A percentile compares a stretch with the other conserved stretches of the same genome.
phyloP scores from a whole-genome alignment of 1,140 invertebrate species.

The Hermetia illucens region DNA sequence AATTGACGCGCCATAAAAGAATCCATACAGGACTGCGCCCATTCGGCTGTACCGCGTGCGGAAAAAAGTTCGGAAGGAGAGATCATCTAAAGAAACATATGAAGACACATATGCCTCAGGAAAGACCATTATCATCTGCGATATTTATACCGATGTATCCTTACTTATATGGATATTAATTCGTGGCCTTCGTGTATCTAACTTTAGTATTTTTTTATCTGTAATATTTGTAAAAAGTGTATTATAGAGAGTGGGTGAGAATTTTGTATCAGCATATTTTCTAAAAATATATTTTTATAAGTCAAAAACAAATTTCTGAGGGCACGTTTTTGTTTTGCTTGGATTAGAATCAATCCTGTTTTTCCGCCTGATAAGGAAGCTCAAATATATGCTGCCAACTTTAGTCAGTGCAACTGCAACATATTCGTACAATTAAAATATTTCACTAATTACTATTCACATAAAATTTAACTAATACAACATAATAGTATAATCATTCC shows the following conservation, averaged over 20 bases:
- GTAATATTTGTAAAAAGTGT: not conserved
- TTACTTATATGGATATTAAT: constrained; percentile 26
- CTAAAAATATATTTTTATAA: not conserved
- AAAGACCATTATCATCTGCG: constrained; percentile 21
- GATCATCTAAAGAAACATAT: constrained; percentile 77
- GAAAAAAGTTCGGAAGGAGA: constrained; percentile 77
- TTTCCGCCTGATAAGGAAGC: too few species aligned
- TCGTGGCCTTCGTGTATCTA: not conserved
- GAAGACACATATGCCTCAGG: constrained; percentile 30
- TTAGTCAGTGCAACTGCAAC: too few species aligned
- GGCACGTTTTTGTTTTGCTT: not conserved
- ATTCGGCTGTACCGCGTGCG: constrained; percentile 62
- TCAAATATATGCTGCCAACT: too few species aligned
- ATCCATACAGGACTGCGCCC: constrained; percentile 78
- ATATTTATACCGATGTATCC: constrained; percentile 29
- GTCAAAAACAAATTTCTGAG: not conserved
- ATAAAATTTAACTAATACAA: constrained; percentile 6
- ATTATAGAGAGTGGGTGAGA: not conserved
- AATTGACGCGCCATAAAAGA: constrained; percentile 77
- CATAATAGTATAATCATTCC: constrained; percentile 4
- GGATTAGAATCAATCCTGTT: constrained; percentile 2
- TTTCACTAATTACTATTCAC: constrained; percentile 1
- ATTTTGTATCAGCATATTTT: not conserved
- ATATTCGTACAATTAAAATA: not conserved
- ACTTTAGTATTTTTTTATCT: not conserved